Percentiles rank a stretch among this genome's conserved stretches.
Evolutionary conservation across 2,797 vertebrate genomes (phyloP).

Genomic region (Rhabdophis nuchalis): DNA sequence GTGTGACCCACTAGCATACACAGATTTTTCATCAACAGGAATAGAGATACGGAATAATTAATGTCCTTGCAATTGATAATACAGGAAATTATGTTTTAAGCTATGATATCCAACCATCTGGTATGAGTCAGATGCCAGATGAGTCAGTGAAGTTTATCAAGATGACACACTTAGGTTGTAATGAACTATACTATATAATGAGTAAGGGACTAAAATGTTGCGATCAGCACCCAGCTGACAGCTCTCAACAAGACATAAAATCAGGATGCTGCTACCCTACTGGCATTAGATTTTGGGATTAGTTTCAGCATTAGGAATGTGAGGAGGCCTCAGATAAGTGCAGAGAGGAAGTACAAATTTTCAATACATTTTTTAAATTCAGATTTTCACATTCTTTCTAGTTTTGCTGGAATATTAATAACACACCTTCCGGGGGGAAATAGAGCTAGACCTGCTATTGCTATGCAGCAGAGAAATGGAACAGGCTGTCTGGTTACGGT

Average conservation of each 20-base stretch:
- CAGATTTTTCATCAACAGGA: conserved; percentile 15
- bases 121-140: neutral
- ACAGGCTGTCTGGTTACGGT: neutral
- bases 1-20: neutral
- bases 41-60: neutral
- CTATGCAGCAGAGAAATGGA: neutral
- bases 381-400: neutral
- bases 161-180: neutral
- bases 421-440: neutral
- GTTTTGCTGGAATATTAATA: neutral
- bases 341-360: neutral
- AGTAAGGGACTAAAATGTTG: neutral
- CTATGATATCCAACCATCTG: conserved; percentile 20
- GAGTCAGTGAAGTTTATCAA: neutral
- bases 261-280: neutral
- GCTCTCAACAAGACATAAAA: neutral
- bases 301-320: neutral
- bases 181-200: neutral
- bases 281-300: neutral
- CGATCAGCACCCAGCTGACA: neutral
- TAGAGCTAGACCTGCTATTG: neutral
- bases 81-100: conserved; percentile 46
- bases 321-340: neutral
- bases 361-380: neutral
- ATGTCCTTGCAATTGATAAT: conserved; percentile 7